Base-by-base conservation (phyloP, 2,797 vertebrate genomes). In the Pangasius larnaudii region DNA sequence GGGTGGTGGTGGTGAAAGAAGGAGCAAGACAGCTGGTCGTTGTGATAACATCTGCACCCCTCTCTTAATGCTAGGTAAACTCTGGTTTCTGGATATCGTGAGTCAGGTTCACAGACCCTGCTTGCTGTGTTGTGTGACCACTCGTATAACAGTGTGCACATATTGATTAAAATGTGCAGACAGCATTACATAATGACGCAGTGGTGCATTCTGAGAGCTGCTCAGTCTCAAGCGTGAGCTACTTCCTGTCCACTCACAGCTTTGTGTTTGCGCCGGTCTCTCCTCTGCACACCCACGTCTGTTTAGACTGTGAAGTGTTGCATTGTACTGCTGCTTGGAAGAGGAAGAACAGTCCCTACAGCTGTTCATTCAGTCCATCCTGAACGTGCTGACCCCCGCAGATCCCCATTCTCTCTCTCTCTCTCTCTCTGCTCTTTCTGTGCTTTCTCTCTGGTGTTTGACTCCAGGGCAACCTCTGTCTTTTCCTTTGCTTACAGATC, bases 41-140 rank as follows among this genome's bases (percentile, higher is more conserved):
- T 67, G 61, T 88, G 84, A 46, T 51, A 67, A 67, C 71, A 84
- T 65, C 84, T 86, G 69, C 79, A 63, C 69, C 63, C 69, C 19
- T 30, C 36, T 42, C 46, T 42, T n/a, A 63, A 39, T 42, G 27
- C 9, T 67, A 33, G 27, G 8, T 24, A 49, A 77, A 22, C 39
- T 72, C 27, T 58, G 19, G 30, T 69, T 79, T 27, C 19, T n/a
- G 13, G 19, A n/a, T 58, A 65, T 6, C 11, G 39, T 33, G 42
- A 53, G 46, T 67, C 16, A 83, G 39, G 24, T 46, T 65, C 8
- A 69, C n/a, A 78, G 49, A 18, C 2, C 1, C n/a, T 5, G 16
- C 30, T 36, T 0, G 49, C 27, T 16, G 42, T 53, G 51, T 19
- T 51, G 49, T 1, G 63, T 81, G 51, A 53, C 16, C 0, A 36